Conservation (phyloP, 2,113 vertebrate genomes). For the Catharus minimus region DNA sequence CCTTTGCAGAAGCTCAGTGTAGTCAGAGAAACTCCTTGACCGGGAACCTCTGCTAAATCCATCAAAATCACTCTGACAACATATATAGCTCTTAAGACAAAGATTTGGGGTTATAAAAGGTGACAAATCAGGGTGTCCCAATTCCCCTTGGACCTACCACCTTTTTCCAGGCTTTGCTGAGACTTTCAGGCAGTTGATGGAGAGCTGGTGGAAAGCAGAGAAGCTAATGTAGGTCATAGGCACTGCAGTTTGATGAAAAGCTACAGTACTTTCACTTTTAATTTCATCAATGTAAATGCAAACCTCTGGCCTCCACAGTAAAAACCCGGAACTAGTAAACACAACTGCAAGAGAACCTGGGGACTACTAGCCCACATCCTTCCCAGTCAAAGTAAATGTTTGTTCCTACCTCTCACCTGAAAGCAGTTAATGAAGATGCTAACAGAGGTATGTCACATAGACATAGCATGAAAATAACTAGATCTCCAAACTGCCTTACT, state of each 20-base stretch:
- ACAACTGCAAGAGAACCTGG: slow-evolving; percentile 11
- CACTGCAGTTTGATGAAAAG: slow-evolving; percentile 3
- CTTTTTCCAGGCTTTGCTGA: not conserved
- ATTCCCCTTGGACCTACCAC: not conserved
- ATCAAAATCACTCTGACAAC: not conserved
- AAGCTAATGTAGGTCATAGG: not conserved
- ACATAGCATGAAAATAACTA: not conserved
- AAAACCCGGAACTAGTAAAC: slow-evolving; percentile 26
- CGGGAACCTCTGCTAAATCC: not conserved
- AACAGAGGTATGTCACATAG: not conserved
- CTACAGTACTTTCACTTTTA: slow-evolving; percentile 43
- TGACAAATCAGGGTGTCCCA: not conserved
- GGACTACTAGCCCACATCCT: slow-evolving; percentile 32
- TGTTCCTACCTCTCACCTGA: not conserved
- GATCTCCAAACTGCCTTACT: not conserved
- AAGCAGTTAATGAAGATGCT: not conserved
- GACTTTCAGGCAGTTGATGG: not conserved
- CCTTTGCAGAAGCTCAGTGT: not conserved
- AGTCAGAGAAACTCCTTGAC: not conserved
- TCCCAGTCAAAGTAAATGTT: not conserved
- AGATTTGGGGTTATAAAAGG: not conserved
- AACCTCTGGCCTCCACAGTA: not conserved
- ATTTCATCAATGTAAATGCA: slow-evolving; percentile 13
- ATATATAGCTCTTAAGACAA: not conserved
- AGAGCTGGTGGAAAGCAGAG: not conserved